Percentiles rank a stretch among this genome's conserved stretches.
These are phyloP conservation scores for Stenotaenia linearis DNA, from an alignment of 2,888 invertebrate species.

Conservation along the genomic window DNA sequence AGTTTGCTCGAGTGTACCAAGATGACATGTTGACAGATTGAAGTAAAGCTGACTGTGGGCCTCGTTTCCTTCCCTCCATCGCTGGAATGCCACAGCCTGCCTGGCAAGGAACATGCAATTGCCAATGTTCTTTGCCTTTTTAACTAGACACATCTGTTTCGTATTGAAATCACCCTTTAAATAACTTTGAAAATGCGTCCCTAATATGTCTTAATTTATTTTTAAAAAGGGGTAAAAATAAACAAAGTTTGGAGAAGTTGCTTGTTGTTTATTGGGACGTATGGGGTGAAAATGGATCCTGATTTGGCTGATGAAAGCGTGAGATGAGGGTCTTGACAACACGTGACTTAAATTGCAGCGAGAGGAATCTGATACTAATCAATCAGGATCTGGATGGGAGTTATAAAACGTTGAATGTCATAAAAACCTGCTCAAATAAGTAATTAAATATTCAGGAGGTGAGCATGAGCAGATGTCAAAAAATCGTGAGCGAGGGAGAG, in stretches of 20 bases:
- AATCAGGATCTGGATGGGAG: background rate
- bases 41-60: background rate
- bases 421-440: slow-evolving; percentile 5
- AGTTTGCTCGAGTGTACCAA: background rate
- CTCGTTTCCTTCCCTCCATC: background rate
- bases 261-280: background rate
- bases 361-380: background rate
- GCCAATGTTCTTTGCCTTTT: too few species aligned
- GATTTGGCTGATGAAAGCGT: background rate
- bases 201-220: background rate
- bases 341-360: background rate
- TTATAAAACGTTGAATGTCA: background rate
- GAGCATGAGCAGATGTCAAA: background rate
- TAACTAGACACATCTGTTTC: background rate
- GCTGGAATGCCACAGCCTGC: background rate
- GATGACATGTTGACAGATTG: slow-evolving; percentile 4
- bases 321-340: background rate
- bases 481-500: background rate
- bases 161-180: background rate
- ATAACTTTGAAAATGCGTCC: background rate
- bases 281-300: background rate
- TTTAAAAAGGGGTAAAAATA: too few species aligned
- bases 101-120: background rate
- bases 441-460: background rate
- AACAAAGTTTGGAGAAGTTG: background rate